These are phyloP conservation scores for Helicoverpa armigera DNA, from an alignment of 1,140 invertebrate genomes.

Conservation along the genomic window DNA sequence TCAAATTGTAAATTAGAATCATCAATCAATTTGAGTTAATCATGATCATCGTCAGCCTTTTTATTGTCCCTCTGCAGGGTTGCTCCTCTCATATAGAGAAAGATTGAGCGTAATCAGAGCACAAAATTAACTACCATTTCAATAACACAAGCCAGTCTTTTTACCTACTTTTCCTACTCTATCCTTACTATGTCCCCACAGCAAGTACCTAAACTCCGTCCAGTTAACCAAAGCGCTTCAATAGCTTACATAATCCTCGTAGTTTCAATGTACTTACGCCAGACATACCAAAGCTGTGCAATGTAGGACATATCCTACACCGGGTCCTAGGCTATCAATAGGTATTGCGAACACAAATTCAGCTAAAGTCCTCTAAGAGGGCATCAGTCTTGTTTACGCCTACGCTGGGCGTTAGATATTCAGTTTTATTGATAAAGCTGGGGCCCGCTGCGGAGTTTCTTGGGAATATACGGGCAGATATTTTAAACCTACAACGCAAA, in stretches of 20 bases:
- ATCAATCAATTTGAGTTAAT: too few species aligned
- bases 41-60: too few species aligned
- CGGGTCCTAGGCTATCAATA: conserved; percentile 36
- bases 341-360: conserved; percentile 47
- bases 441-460: conserved; percentile 2
- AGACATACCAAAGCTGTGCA: conserved; percentile 9
- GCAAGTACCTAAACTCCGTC: too few species aligned
- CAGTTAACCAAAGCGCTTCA: neutral
- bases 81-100: too few species aligned
- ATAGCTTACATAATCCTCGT: neutral
- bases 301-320: conserved; percentile 42
- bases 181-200: too few species aligned
- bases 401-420: conserved; percentile 47
- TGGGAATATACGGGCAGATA: conserved; percentile 6
- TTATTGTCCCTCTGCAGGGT: too few species aligned
- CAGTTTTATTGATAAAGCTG: conserved; percentile 52
- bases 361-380: conserved; percentile 42
- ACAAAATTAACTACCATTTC: too few species aligned
- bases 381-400: conserved; percentile 52
- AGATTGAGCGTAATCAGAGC: too few species aligned
- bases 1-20: too few species aligned
- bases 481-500: neutral
- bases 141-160: too few species aligned
- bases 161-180: too few species aligned
- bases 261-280: neutral